Evolutionary conservation across 2,113 vertebrate genomes (phyloP), one percentile per base, ranked within the genome.

Genomic region (Sinocyclocheilus maitianheensis): DNA sequence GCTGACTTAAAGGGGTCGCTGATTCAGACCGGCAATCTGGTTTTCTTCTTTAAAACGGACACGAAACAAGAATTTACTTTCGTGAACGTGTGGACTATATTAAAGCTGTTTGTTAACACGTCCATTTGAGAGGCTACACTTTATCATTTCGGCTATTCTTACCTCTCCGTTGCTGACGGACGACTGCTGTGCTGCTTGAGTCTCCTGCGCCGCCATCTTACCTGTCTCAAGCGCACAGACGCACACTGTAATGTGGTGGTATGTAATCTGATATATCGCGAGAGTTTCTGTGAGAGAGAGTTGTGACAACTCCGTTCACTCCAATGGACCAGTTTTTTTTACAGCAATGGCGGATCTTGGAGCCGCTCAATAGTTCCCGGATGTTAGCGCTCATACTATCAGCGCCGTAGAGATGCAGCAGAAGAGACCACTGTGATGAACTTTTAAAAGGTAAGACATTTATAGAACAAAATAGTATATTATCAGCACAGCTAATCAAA

Each of bases 171-270:
- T 96, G 93, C 93, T 94, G 67, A 90, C 91, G 89, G 87, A 84
- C 20, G 89, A 88, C 89, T 93, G 92, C 90, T 85, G 86, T 46
- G 92, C 55, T 75, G 90, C 91, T 89, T 93, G 91, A 81, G 89
- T 93, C 93, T 93, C 95, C 94, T 94, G 94, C 91, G 94, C 93
- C 95, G 95, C 95, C 95, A 96, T 96, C 94, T 96, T 93, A 91
- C 92, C 91, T 89, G 92, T 94, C 94, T 94, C 93, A 93, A 81
- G 93, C 92, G 86, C 93, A 91, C 93, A 93, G 80, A 93, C 92
- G 86, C 93, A 91, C 92, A 90, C 91, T 89, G 89, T 89, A 85
- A 82, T 83, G 88, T 90, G 84, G 75, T 85, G 89, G 77, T 72
- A 67, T 84, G 78, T 90, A 91, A 89, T 83, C 43, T 37, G 88